Conservation (phyloP, 2,113 vertebrate species). For the Alaudala cheleensis region DNA sequence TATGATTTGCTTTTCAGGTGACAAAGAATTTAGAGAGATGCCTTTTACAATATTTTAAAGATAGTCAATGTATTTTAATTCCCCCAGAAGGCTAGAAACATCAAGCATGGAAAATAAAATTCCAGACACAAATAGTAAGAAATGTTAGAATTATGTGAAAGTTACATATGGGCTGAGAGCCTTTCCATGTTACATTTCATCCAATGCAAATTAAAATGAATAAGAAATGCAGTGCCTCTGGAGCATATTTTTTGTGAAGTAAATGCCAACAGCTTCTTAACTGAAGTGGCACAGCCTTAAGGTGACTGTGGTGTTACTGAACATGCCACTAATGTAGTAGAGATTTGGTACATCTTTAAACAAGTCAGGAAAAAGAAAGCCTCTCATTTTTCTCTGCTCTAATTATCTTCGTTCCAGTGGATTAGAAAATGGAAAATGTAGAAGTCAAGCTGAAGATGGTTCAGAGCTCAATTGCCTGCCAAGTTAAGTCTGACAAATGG, state of each 20-base stretch:
- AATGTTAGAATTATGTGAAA: constrained; percentile 2
- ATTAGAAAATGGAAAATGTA: constrained; percentile 84
- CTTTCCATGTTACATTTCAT: background rate
- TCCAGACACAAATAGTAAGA: constrained; percentile 1
- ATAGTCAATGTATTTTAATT: constrained; percentile 5
- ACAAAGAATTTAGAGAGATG: background rate
- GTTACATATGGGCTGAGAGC: background rate
- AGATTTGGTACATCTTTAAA: constrained; percentile 31
- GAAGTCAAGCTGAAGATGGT: constrained; percentile 77
- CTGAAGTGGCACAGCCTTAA: constrained; percentile 9
- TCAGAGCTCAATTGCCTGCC: constrained; percentile 79
- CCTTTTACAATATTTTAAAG: background rate
- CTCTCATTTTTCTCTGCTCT: constrained; percentile 76
- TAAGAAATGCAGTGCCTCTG: constrained; percentile 1
- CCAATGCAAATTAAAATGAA: background rate
- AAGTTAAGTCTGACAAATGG: constrained; percentile 86
- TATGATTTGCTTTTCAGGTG: background rate
- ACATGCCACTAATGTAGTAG: background rate
- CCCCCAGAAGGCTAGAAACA: background rate
- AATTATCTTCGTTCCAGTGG: constrained; percentile 82
- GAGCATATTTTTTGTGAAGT: background rate
- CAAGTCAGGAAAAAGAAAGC: constrained; percentile 31
- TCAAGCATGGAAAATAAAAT: background rate
- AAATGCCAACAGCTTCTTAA: constrained; percentile 34
- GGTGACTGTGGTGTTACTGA: background rate